phyloP scores from a whole-genome alignment of 2,888 invertebrate species.

The Cordilura impudica region DNA sequence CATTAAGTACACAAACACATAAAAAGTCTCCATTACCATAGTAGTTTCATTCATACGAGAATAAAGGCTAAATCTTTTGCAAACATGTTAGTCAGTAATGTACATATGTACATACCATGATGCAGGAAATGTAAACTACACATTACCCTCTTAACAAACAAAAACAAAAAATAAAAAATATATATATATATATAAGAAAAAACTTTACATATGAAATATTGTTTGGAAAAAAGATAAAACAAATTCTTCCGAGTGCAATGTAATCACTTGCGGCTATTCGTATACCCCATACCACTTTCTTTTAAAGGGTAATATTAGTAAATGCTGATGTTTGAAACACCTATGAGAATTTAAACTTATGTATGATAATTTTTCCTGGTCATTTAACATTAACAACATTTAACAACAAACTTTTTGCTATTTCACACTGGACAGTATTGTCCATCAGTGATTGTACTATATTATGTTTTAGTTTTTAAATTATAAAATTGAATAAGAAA shows the following conservation, averaged over 20 bases:
- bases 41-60: constrained; percentile 11
- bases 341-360: too few relatives aligned
- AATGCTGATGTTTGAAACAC: not conserved
- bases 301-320: not conserved
- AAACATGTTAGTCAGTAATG: not conserved
- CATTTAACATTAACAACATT: too few relatives aligned
- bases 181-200: not conserved
- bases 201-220: constrained; percentile 25
- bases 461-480: too few relatives aligned
- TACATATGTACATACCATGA: not conserved
- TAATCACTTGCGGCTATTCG: constrained; percentile 65
- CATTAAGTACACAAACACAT: constrained; percentile 25
- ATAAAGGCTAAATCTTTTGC: constrained; percentile 44
- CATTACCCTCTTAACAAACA: constrained; percentile 66
- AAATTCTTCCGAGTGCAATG: constrained; percentile 73
- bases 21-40: constrained; percentile 47
- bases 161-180: constrained; percentile 11
- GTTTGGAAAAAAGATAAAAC: constrained; percentile 38
- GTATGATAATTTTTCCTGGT: not conserved
- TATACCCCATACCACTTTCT: constrained; percentile 36
- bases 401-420: too few relatives aligned
- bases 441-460: too few relatives aligned
- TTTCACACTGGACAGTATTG: too few relatives aligned
- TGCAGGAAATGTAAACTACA: constrained; percentile 65
- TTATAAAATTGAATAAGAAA: too few relatives aligned